A percentile compares a stretch with the other conserved stretches of the same genome.
phyloP scores from a whole-genome alignment of 1,140 invertebrate species.

The Papilio glaucus region DNA sequence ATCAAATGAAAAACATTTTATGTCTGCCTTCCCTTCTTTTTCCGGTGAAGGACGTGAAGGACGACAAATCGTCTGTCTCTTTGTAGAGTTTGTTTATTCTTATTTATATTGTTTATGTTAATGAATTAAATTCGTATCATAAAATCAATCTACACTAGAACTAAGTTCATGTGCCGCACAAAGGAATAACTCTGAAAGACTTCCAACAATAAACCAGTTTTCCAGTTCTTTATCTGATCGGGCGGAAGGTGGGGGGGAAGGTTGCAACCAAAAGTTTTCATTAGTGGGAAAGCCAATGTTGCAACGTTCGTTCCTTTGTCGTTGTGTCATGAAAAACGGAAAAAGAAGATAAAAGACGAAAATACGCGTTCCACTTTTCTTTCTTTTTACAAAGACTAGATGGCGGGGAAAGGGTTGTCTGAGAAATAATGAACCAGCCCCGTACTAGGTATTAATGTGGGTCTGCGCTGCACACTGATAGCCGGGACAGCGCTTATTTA shows the following conservation, averaged over 20 bases:
- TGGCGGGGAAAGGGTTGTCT: conserved; percentile 52
- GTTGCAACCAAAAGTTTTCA: conserved; percentile 69
- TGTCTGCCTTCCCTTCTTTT: too few species aligned
- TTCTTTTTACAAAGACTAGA: conserved; percentile 56
- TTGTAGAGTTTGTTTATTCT: too few species aligned
- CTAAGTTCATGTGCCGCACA: background rate
- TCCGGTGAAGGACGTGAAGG: too few species aligned
- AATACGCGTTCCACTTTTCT: conserved; percentile 65
- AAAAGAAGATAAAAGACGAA: conserved; percentile 59
- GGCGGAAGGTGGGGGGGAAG: conserved; percentile 34
- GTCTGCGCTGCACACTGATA: background rate
- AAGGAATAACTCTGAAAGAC: conserved; percentile 34
- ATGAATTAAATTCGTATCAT: too few species aligned
- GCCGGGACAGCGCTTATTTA: conserved; percentile 25
- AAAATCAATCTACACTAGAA: background rate
- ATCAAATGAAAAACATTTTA: too few species aligned
- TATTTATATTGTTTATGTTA: too few species aligned
- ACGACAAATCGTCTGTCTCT: too few species aligned
- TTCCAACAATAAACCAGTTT: conserved; percentile 45
- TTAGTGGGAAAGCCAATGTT: conserved; percentile 69
- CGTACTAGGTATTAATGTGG: conserved; percentile 39
- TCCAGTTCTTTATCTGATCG: conserved; percentile 60
- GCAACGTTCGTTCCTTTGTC: conserved; percentile 60
- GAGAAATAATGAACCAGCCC: conserved; percentile 65
- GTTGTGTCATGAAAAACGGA: conserved; percentile 40